Base-by-base conservation (phyloP, 2,888 invertebrate species). In the Drosophila longiperda region DNA sequence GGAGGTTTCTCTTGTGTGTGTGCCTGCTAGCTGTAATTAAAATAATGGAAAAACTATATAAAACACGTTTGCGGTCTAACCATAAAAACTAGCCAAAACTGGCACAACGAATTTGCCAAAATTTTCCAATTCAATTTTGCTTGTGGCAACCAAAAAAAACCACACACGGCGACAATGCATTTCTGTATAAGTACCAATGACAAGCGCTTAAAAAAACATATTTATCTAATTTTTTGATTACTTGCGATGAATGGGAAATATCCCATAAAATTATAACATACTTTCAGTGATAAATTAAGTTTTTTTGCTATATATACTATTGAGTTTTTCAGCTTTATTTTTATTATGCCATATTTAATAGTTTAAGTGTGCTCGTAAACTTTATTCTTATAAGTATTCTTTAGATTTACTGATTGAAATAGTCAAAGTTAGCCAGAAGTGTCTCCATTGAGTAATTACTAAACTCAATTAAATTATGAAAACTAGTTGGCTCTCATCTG, bases 21-120 rank as follows among this genome's bases (percentile, higher is more conserved):
- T 58, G 57, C 60, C 75, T 73, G 70, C 59, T 79, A 79, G 59
- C 58, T 85, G 83, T 89, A 87, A 87, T 89, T 89, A 89, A 89
- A 87, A 87, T 89, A 87, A 89, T 85, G 78, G 73, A 80, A 82
- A 83, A 81, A 80, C 68, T 66, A 69, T 53, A 71, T 42, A 52
- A 54, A 87, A 81, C 73, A 58, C 73, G 73, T 33, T 65, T 70
- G 86, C 57, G 84, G 84, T 85, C 70, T 74, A 50, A 77, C 73
- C 88, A 69, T 23, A 60, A 73, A 72, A 76, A 73, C 64, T 66
- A 42, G 26, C 42, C 52, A 54, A 85, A 83, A 78, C 66, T 71
- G 48, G 12, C 70, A 59, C 58, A 53, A 52, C 48, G 45, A 63
- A 62, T 74, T 49, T 40, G 61, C 45, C 29, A 69, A 65, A 65